Conservation (phyloP, 2,888 invertebrate species). For the Archips xylosteana region DNA sequence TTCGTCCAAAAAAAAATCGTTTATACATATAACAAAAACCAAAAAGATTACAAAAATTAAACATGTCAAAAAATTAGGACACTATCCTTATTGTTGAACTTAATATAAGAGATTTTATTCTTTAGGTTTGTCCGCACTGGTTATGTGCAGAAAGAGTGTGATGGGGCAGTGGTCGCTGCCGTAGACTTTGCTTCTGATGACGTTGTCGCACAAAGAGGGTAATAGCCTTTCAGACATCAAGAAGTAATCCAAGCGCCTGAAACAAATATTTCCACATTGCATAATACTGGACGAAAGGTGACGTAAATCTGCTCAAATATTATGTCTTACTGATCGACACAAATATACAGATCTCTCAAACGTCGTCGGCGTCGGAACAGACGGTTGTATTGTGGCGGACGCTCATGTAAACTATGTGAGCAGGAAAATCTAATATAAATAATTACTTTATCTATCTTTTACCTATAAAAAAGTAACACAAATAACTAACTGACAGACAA, state of each 20-base stretch:
- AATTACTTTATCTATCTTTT: too few species aligned
- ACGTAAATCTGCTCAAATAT: neutral
- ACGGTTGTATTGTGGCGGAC: too few species aligned
- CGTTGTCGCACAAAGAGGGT: slow-evolving; percentile 92
- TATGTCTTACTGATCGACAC: too few species aligned
- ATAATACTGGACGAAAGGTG: neutral
- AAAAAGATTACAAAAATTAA: slow-evolving; percentile 17
- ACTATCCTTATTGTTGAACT: neutral
- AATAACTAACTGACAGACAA: too few species aligned
- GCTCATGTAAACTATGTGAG: too few species aligned
- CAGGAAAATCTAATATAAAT: too few species aligned
- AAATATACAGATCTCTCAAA: too few species aligned
- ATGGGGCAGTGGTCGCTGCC: slow-evolving; percentile 99
- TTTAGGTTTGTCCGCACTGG: slow-evolving; percentile 76
- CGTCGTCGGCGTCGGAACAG: too few species aligned
- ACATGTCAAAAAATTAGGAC: slow-evolving; percentile 26
- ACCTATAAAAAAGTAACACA: too few species aligned
- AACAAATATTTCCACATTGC: slow-evolving; percentile 53
- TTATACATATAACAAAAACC: slow-evolving; percentile 25
- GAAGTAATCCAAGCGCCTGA: slow-evolving; percentile 98
- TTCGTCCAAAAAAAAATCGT: slow-evolving; percentile 21
- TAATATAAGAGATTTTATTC: slow-evolving; percentile 55
- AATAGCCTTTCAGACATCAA: slow-evolving; percentile 93
- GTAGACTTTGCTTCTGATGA: slow-evolving; percentile 92
- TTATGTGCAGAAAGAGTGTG: slow-evolving; percentile 88